These are phyloP conservation scores for Sciaenops ocellatus DNA, from an alignment of 2,797 vertebrate species.

Conservation along the genomic window DNA sequence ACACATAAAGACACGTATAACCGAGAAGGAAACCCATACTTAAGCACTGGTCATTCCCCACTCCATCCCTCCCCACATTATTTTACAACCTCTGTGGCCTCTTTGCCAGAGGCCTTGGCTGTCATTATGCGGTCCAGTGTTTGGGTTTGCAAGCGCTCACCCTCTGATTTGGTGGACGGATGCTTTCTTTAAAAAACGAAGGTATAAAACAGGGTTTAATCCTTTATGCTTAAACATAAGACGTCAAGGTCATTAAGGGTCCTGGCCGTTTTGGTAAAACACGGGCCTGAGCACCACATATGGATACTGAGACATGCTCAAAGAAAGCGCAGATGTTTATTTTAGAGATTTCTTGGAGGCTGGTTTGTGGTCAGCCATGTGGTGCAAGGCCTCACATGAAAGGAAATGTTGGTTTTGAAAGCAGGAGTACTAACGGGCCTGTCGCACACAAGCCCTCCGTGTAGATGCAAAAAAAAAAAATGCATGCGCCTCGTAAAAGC, in stretches of 20 bases:
- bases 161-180: conserved; percentile 80
- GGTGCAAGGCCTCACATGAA: conserved; percentile 80
- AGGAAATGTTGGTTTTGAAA: conserved; percentile 76
- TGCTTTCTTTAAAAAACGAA: conserved; percentile 68
- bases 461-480: conserved; percentile 20
- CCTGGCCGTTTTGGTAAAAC: conserved; percentile 50
- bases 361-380: conserved; percentile 82
- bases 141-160: conserved; percentile 76
- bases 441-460: conserved; percentile 46
- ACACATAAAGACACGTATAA: conserved; percentile 73
- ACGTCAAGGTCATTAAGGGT: conserved; percentile 70
- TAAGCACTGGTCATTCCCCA: conserved; percentile 71
- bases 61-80: conserved; percentile 54
- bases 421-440: conserved; percentile 63
- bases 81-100: conserved; percentile 78
- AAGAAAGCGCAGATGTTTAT: conserved; percentile 83
- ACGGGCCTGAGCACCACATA: conserved; percentile 59
- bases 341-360: conserved; percentile 80
- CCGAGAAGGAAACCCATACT: conserved; percentile 75
- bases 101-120: conserved; percentile 77
- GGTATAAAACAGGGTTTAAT: conserved; percentile 75
- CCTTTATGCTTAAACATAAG: conserved; percentile 69
- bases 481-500: conserved; percentile 15
- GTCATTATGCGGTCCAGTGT: conserved; percentile 83
- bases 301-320: conserved; percentile 69